A percentile compares a stretch with the other conserved stretches of the same genome.
These are phyloP conservation scores for Notodonta ziczac DNA, from an alignment of 2,888 invertebrate genomes.

Conservation along the genomic window DNA sequence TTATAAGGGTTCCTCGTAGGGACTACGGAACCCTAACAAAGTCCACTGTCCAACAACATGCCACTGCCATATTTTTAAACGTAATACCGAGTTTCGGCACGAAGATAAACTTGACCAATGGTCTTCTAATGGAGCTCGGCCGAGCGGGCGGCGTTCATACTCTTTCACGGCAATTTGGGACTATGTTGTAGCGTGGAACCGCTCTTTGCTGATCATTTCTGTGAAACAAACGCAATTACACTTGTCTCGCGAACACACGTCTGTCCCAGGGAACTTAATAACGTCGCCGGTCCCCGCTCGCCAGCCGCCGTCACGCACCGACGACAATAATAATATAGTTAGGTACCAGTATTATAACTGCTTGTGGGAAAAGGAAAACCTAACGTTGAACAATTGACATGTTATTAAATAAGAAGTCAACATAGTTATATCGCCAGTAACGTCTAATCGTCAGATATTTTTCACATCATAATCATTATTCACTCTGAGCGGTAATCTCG, in stretches of 20 bases:
- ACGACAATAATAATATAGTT: slow-evolving; percentile 61
- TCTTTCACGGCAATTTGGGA: background rate
- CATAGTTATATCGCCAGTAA: no score
- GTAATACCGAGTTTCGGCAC: no score
- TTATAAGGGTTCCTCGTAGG: no score
- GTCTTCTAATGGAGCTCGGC: no score
- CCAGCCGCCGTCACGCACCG: slow-evolving; percentile 71
- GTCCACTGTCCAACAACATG: no score
- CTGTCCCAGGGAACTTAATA: slow-evolving; percentile 55
- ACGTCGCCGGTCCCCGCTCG: slow-evolving; percentile 52
- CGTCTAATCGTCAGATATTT: no score
- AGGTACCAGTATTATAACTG: slow-evolving; percentile 43
- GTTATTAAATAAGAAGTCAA: slow-evolving; percentile 23
- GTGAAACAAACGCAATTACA: slow-evolving; percentile 65
- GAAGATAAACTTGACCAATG: no score
- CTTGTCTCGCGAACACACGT: slow-evolving; percentile 55
- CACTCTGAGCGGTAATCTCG: no score
- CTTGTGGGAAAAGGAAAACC: slow-evolving; percentile 61
- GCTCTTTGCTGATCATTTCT: slow-evolving; percentile 54
- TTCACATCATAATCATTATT: no score
- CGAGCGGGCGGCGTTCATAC: slow-evolving; percentile 1
- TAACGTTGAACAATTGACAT: slow-evolving; percentile 33
- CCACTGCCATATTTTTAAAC: no score
- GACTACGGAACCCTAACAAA: no score
- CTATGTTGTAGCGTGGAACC: background rate